Evolutionary conservation across 1,140 invertebrate species (phyloP).

Genomic region (Leucophenga varia): DNA sequence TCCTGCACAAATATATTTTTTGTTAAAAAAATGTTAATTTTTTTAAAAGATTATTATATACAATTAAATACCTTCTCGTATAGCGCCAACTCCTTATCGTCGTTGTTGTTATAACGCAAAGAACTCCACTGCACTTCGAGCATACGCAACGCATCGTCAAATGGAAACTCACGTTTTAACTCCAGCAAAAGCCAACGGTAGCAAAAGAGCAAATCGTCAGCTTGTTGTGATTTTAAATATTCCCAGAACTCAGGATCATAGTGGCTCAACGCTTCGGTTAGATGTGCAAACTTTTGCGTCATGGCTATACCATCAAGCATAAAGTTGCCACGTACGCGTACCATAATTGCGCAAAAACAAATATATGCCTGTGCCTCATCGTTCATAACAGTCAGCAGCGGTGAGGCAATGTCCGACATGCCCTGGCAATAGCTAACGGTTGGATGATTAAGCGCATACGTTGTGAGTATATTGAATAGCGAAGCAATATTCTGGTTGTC

Average conservation of each 20-base stretch:
- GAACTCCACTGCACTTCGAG: constrained; percentile 95
- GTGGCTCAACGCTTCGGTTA: constrained; percentile 84
- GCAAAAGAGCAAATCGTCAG: constrained; percentile 92
- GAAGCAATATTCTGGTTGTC: constrained; percentile 95
- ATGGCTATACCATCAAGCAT: constrained; percentile 89
- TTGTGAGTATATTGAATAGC: constrained; percentile 95
- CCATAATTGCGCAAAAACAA: constrained; percentile 95
- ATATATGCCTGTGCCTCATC: constrained; percentile 97
- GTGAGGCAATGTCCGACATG: constrained; percentile 96
- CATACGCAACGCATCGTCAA: constrained; percentile 93
- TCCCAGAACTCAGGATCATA: constrained; percentile 91
- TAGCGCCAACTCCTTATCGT: constrained; percentile 68
- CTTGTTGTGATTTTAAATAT: constrained; percentile 87
- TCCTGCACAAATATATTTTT: constrained; percentile 29
- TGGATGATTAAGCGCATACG: constrained; percentile 91
- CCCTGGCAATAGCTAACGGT: constrained; percentile 96
- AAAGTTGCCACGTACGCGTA: constrained; percentile 84
- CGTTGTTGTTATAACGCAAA: constrained; percentile 71
- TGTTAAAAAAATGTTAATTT: not conserved
- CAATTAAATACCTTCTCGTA: constrained; percentile 65
- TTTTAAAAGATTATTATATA: not conserved
- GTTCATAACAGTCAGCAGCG: constrained; percentile 89
- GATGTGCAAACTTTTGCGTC: constrained; percentile 92
- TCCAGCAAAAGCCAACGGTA: constrained; percentile 95
- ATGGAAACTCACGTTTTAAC: constrained; percentile 96